These are phyloP conservation scores for Halocynthia aurantium DNA, from an alignment of 23 tunicate species.

Conservation along the genomic window DNA sequence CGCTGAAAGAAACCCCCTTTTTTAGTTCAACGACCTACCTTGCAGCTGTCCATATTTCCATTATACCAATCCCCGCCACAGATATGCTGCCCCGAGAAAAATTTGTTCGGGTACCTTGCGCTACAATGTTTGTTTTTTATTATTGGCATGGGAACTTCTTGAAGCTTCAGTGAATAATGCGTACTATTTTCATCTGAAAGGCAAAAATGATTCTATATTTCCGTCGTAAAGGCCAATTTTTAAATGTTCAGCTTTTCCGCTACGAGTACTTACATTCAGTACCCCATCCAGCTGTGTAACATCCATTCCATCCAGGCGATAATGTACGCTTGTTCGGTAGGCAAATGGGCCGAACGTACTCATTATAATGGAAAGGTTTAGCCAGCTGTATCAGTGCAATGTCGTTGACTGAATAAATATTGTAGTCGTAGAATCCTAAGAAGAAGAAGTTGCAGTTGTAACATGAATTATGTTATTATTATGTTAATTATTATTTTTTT, in stretches of 20 bases:
- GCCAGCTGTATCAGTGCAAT: conserved; percentile 62
- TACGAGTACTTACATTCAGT: conserved; percentile 26
- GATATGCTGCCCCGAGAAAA: conserved; percentile 38
- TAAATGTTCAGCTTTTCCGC: not conserved
- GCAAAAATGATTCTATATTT: not conserved
- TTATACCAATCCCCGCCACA: conserved; percentile 73
- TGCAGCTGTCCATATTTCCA: conserved; percentile 69
- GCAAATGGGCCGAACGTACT: conserved; percentile 71
- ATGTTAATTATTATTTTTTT: too few relatives aligned
- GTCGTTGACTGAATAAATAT: conserved; percentile 36
- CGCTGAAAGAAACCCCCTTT: not conserved
- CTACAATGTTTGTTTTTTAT: conserved; percentile 40
- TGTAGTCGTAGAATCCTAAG: conserved; percentile 25
- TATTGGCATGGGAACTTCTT: conserved; percentile 56
- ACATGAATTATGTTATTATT: too few relatives aligned
- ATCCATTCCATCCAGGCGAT: conserved; percentile 37
- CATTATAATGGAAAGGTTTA: conserved; percentile 29
- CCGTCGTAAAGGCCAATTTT: not conserved
- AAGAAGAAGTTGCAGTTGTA: not conserved
- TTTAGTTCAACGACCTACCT: conserved; percentile 35
- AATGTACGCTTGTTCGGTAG: conserved; percentile 35
- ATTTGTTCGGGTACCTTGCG: conserved; percentile 8
- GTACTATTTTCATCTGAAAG: conserved; percentile 35
- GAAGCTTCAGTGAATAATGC: conserved; percentile 36
- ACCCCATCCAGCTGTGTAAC: conserved; percentile 91